These are phyloP conservation scores for Ailuropoda melanoleuca DNA, from an alignment of 2,113 vertebrate genomes.

Conservation along the genomic window DNA sequence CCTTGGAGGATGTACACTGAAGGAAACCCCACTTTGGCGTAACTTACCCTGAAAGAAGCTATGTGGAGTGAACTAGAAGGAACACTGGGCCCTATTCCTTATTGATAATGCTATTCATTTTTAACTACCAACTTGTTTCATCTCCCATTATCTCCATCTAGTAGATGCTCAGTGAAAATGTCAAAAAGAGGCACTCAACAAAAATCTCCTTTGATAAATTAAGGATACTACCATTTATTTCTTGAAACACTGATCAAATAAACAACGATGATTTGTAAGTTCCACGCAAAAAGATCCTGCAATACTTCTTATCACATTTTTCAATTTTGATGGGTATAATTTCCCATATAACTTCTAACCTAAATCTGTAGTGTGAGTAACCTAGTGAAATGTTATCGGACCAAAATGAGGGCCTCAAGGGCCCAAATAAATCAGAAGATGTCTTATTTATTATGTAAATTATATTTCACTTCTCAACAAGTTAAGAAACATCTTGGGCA, in stretches of 20 bases:
- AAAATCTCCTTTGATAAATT: conserved; percentile 6
- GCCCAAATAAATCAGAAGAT: not conserved
- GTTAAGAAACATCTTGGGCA: not conserved
- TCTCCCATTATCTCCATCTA: not conserved
- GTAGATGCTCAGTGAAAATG: not conserved
- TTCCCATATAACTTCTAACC: not conserved
- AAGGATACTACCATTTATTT: not conserved
- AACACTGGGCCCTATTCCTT: not conserved
- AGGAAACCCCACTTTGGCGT: not conserved
- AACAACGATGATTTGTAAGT: not conserved
- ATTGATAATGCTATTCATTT: not conserved
- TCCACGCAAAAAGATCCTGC: not conserved
- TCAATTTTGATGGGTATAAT: not conserved
- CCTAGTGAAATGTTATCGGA: not conserved
- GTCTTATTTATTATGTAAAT: not conserved
- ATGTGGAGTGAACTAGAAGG: not conserved
- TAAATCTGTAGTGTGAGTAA: not conserved
- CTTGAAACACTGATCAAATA: not conserved
- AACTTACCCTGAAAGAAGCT: not conserved
- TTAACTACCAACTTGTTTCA: not conserved
- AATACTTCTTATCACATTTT: not conserved
- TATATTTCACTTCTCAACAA: conserved; percentile 13
- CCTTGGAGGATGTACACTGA: not conserved
- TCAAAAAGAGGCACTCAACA: not conserved
- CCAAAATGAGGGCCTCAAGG: not conserved